Conservation (phyloP, 1,140 invertebrate genomes). For the Lasioglossum albipes region DNA sequence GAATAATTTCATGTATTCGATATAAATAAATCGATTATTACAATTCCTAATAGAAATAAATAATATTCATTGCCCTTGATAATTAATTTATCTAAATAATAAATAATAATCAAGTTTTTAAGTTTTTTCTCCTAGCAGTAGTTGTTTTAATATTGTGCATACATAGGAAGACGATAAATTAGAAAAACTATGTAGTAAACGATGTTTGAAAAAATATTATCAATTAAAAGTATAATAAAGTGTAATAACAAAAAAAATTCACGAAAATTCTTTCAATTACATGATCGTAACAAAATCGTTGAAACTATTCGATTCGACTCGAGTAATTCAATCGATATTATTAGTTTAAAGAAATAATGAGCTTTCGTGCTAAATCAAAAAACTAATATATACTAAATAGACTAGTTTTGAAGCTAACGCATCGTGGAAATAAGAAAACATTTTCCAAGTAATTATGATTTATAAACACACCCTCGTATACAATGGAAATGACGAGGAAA, state of each 20-base stretch:
- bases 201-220: neutral
- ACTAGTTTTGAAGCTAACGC: neutral
- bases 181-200: neutral
- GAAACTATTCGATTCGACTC: neutral
- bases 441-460: neutral
- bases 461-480: neutral
- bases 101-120: neutral
- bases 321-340: neutral
- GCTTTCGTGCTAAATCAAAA: neutral
- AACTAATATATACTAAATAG: neutral
- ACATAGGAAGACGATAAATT: neutral
- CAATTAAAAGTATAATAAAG: no score
- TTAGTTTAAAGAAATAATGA: neutral
- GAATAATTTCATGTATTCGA: neutral
- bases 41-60: neutral
- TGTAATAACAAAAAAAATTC: constrained; percentile 7
- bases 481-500: neutral
- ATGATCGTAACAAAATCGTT: neutral
- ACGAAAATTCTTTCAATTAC: neutral
- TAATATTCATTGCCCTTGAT: neutral
- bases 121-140: neutral
- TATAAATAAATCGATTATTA: neutral
- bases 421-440: neutral
- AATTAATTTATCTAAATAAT: neutral
- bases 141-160: neutral